Evolutionary conservation across 2,888 invertebrate species (phyloP).

Genomic region (Metopia argyrocephala): DNA sequence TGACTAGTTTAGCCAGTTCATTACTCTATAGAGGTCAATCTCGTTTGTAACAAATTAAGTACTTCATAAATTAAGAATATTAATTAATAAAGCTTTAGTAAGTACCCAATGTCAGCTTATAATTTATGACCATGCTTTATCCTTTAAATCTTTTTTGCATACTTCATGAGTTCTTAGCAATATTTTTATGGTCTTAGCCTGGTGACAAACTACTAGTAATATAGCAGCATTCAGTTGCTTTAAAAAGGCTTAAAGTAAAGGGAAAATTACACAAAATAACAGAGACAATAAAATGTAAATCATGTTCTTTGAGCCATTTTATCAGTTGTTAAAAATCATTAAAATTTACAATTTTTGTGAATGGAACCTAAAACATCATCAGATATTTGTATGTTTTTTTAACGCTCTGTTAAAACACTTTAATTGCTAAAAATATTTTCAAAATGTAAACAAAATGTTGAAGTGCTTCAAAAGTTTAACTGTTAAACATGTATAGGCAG

Average conservation of each 20-base stretch:
- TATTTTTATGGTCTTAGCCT: too few species aligned
- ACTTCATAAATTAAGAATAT: too few species aligned
- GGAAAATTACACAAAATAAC: constrained; percentile 49
- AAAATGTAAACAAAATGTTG: background rate
- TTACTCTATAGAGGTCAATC: too few species aligned
- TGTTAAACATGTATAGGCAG: constrained; percentile 26
- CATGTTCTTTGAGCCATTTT: constrained; percentile 38
- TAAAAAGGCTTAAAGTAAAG: background rate
- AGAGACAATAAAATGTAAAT: background rate
- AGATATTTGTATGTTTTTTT: background rate
- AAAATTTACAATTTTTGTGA: background rate
- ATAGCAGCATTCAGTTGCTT: background rate
- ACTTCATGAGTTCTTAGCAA: too few species aligned
- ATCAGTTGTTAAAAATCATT: constrained; percentile 39
- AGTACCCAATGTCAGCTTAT: too few species aligned
- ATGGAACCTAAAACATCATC: constrained; percentile 13
- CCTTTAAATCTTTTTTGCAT: too few species aligned
- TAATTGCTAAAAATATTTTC: constrained; percentile 29
- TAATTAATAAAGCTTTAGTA: too few species aligned
- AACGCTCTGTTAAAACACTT: background rate
- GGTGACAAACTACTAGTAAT: too few species aligned
- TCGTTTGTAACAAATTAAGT: too few species aligned
- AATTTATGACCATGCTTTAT: too few species aligned
- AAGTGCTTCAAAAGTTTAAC: constrained; percentile 5
- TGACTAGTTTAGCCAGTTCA: too few species aligned